Conservation (phyloP, 1,140 invertebrate genomes). For the Brachionus asplanchnoidis region DNA sequence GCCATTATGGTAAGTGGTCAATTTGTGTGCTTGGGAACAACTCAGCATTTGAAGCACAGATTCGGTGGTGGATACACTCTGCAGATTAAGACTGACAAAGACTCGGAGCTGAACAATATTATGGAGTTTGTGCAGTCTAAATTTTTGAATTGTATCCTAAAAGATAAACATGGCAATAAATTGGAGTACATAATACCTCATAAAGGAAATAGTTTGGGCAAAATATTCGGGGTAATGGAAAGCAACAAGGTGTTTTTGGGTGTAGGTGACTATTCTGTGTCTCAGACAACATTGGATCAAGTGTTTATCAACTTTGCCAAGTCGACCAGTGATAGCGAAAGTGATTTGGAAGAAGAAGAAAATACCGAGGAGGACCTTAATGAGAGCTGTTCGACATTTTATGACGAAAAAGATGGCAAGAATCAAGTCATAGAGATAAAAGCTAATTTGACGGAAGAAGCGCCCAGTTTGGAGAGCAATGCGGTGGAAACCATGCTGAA, state of each 20-base stretch:
- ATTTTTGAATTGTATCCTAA: conserved; percentile 28
- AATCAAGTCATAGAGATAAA: background rate
- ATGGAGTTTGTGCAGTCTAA: background rate
- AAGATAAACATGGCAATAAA: conserved; percentile 40
- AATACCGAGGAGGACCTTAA: background rate
- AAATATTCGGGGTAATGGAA: conserved; percentile 49
- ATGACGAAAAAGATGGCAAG: background rate
- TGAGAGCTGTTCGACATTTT: background rate
- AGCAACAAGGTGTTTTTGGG: conserved; percentile 67
- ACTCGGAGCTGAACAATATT: background rate
- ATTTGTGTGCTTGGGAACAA: conserved; percentile 58
- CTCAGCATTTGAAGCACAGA: conserved; percentile 57
- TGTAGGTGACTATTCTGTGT: conserved; percentile 74
- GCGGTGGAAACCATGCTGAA: background rate
- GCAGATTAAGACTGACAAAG: conserved; percentile 8
- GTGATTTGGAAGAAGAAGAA: background rate
- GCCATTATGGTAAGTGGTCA: conserved; percentile 58
- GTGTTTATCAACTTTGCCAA: conserved; percentile 42
- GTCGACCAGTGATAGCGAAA: background rate
- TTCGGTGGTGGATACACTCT: conserved; percentile 31
- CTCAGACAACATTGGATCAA: conserved; percentile 76
- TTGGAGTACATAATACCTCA: conserved; percentile 42
- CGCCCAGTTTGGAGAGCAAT: background rate
- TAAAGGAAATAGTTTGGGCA: conserved; percentile 3
- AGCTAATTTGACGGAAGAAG: background rate